Percentiles rank a stretch among this genome's conserved stretches.
Conservation (phyloP, 1,140 invertebrate species). For the Idris sp. region DNA sequence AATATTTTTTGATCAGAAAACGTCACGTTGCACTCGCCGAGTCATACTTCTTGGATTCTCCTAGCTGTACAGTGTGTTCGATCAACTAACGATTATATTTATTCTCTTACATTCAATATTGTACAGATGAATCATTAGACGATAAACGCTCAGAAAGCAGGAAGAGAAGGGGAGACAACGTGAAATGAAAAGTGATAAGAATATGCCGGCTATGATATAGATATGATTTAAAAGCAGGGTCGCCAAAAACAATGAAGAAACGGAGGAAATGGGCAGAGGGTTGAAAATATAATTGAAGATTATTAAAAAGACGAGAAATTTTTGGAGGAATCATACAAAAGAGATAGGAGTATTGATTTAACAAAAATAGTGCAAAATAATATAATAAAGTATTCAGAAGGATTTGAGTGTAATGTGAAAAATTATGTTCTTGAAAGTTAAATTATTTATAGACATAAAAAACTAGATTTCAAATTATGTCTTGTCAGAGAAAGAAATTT, state of each 20-base stretch:
- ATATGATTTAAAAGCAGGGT: conserved; percentile 37
- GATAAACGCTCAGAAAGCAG: conserved; percentile 10
- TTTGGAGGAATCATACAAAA: neutral
- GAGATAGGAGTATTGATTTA: conserved; percentile 7
- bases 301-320: conserved; percentile 27
- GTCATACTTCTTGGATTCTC: conserved; percentile 28
- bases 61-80: neutral
- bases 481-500: too few relatives aligned
- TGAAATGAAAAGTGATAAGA: conserved; percentile 46
- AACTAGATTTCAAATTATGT: too few relatives aligned
- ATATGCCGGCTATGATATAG: conserved; percentile 21
- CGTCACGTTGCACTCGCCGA: conserved; percentile 11
- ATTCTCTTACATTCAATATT: conserved; percentile 32
- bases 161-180: neutral
- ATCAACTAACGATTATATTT: conserved; percentile 17
- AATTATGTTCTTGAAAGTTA: too few relatives aligned
- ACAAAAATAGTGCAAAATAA: conserved; percentile 4
- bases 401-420: too few relatives aligned
- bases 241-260: conserved; percentile 32
- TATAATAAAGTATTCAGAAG: too few relatives aligned
- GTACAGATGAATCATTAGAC: conserved; percentile 39
- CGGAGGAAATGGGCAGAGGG: conserved; percentile 11
- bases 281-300: conserved; percentile 45
- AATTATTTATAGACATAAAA: too few relatives aligned
- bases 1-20: conserved; percentile 45